phyloP scores from a whole-genome alignment of 2,888 invertebrate species.

The Escarpia spicata region DNA sequence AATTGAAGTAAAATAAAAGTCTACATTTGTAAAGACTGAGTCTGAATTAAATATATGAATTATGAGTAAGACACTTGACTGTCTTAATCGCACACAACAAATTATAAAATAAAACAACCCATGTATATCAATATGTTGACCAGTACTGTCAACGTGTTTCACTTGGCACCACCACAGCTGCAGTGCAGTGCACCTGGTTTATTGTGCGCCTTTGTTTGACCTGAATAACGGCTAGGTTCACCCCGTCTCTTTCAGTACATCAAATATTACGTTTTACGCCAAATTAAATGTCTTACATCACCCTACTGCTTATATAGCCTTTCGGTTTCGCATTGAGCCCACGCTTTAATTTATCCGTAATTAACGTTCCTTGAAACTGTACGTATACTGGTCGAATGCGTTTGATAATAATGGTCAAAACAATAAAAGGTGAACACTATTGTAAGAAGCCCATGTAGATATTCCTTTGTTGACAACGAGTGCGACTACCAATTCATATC shows the following conservation, averaged over 20 bases:
- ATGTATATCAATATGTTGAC: too few species aligned
- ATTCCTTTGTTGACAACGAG: constrained; percentile 3
- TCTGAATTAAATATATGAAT: too few species aligned
- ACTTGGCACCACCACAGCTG: too few species aligned
- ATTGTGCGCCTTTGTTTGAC: too few species aligned
- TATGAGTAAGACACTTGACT: too few species aligned
- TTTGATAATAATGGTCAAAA: neutral
- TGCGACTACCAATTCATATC: neutral
- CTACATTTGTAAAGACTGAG: too few species aligned
- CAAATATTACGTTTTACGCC: neutral
- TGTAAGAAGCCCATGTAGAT: neutral
- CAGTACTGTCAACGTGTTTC: too few species aligned
- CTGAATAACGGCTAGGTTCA: too few species aligned
- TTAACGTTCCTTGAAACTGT: neutral
- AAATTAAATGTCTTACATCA: neutral
- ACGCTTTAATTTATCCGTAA: neutral
- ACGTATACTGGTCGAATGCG: neutral
- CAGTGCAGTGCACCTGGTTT: too few species aligned
- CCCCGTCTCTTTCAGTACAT: neutral
- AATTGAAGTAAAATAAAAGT: too few species aligned
- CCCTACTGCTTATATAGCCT: neutral
- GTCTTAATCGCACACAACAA: too few species aligned
- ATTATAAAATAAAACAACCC: too few species aligned
- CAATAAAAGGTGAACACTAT: neutral
- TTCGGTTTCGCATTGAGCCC: neutral